phyloP scores from a whole-genome alignment of 2,888 invertebrate species.

The Meganola albula region DNA sequence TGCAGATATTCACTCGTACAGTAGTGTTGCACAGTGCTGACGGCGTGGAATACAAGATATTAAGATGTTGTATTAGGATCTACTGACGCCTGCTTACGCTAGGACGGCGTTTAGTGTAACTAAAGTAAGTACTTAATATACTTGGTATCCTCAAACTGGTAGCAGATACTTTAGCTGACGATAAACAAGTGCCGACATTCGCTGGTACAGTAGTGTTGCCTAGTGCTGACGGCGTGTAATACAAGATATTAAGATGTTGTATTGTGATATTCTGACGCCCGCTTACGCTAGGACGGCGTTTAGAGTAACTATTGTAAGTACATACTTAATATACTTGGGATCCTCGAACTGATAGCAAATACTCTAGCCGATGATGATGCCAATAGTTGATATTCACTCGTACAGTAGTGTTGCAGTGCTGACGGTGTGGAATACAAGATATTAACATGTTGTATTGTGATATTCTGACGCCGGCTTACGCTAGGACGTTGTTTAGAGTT shows the following conservation, averaged over 20 bases:
- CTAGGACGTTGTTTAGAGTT: conserved; percentile 42
- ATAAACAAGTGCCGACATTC: conserved; percentile 75
- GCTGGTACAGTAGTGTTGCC: conserved; percentile 76
- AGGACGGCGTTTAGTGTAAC: conserved; percentile 45
- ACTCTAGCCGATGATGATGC: conserved; percentile 65
- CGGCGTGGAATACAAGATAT: conserved; percentile 77
- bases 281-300: conserved; percentile 52
- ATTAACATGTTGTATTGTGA: conserved; percentile 81
- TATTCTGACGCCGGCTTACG: conserved; percentile 59
- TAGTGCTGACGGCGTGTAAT: conserved; percentile 63
- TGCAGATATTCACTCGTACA: conserved; percentile 77
- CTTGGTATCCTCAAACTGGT: conserved; percentile 82
- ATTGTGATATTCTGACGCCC: conserved; percentile 73
- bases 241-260: conserved; percentile 81
- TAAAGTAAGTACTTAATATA: conserved; percentile 51
- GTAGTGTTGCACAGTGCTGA: conserved; percentile 69
- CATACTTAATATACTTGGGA: too few species aligned
- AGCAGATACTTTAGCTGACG: conserved; percentile 58
- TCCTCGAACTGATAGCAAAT: conserved; percentile 79
- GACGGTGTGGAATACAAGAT: conserved; percentile 78
- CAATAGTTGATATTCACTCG: conserved; percentile 75
- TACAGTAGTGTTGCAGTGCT: conserved; percentile 72
- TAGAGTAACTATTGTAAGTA: conserved; percentile 48
- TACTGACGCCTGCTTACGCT: conserved; percentile 57
- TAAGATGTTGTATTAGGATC: conserved; percentile 81